phyloP scores from a whole-genome alignment of 2,888 invertebrate genomes.

The Phlogophora meticulosa region DNA sequence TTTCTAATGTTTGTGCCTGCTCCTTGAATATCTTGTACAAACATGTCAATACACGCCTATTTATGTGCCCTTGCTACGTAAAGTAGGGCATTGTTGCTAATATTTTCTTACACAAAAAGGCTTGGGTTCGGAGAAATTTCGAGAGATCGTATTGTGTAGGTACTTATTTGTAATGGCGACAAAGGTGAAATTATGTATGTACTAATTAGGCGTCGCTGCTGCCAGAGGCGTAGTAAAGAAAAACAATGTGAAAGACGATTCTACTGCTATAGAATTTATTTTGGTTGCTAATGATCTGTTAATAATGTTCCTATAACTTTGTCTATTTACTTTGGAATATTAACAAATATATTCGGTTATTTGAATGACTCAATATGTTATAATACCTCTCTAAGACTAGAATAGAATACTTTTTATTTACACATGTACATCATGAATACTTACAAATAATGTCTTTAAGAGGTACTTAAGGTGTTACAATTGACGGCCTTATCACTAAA shows the following conservation, averaged over 20 bases:
- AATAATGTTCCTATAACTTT: neutral
- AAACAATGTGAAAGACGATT: neutral
- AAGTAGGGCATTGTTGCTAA: constrained; percentile 46
- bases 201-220: constrained; percentile 23
- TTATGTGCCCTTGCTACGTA: constrained; percentile 58
- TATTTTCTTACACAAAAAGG: constrained; percentile 49
- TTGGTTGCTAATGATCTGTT: neutral
- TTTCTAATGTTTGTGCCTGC: constrained; percentile 25
- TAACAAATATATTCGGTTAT: neutral
- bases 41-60: constrained; percentile 71
- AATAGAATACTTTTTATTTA: no score
- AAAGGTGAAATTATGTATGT: constrained; percentile 30
- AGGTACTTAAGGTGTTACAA: no score
- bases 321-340: neutral
- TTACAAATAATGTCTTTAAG: no score
- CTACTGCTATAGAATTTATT: neutral
- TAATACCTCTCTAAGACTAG: neutral
- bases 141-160: constrained; percentile 8
- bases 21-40: constrained; percentile 66
- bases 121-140: constrained; percentile 30
- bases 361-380: neutral
- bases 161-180: constrained; percentile 1
- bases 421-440: no score
- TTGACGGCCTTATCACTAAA: no score
- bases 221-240: neutral